These are phyloP conservation scores for Ophonus ardosiacus DNA, from an alignment of 2,888 invertebrate genomes.

Conservation along the genomic window DNA sequence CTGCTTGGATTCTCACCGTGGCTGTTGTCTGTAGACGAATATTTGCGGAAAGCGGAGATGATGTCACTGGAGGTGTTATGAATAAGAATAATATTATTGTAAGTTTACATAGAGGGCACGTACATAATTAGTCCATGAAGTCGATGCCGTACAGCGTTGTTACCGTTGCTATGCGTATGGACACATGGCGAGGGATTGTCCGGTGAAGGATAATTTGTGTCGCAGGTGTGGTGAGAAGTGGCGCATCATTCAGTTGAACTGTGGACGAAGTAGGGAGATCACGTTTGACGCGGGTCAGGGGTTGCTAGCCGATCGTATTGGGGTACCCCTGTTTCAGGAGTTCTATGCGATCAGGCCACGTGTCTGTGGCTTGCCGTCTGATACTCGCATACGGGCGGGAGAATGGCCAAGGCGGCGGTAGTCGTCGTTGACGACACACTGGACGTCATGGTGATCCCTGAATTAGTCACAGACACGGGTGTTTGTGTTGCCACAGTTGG, in stretches of 20 bases:
- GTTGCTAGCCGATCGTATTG: too few species aligned
- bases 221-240: background rate
- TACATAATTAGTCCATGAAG: too few species aligned
- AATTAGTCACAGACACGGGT: background rate
- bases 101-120: too few species aligned
- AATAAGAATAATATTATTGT: too few species aligned
- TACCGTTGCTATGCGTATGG: too few species aligned
- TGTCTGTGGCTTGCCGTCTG: slow-evolving; percentile 46
- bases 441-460: slow-evolving; percentile 9
- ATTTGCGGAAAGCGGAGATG: too few species aligned
- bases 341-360: background rate
- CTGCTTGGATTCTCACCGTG: too few species aligned
- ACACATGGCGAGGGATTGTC: background rate
- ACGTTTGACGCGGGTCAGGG: too few species aligned
- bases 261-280: background rate
- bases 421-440: background rate
- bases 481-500: background rate
- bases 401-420: background rate
- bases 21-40: too few species aligned
- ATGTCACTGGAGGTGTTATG: too few species aligned
- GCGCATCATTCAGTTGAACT: background rate
- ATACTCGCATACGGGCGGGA: slow-evolving; percentile 17
- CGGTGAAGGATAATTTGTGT: background rate
- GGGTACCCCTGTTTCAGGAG: too few species aligned
- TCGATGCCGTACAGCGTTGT: too few species aligned